phyloP scores from a whole-genome alignment of 2,797 vertebrate species.

The Dallia pectoralis region DNA sequence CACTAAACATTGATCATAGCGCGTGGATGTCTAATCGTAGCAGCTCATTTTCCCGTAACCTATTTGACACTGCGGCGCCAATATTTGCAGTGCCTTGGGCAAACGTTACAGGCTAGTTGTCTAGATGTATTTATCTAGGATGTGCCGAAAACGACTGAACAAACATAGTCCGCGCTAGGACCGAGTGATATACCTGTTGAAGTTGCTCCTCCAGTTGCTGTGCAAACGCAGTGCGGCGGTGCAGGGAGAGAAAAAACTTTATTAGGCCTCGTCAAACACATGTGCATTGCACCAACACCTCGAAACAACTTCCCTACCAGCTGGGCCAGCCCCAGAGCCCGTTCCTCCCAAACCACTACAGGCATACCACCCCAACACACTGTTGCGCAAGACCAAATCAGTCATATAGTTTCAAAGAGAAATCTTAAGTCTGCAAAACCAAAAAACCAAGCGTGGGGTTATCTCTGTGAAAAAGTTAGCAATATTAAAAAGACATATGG shows the following conservation, averaged over 20 bases:
- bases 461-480: constrained; percentile 28
- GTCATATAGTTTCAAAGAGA: constrained; percentile 1
- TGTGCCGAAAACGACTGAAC: constrained; percentile 19
- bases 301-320: too few species aligned
- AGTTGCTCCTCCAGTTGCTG: constrained; percentile 57
- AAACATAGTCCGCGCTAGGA: constrained; percentile 36
- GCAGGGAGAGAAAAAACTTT: constrained; percentile 31
- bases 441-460: neutral
- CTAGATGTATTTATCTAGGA: neutral
- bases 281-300: too few species aligned
- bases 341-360: too few species aligned
- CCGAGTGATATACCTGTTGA: constrained; percentile 59
- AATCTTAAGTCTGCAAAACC: constrained; percentile 28
- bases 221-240: constrained; percentile 26
- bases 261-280: constrained; percentile 31
- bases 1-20: neutral
- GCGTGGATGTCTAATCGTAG: neutral
- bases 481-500: constrained; percentile 6
- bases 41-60: neutral
- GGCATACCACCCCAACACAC: too few species aligned
- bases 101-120: neutral
- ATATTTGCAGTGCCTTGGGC: neutral
- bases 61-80: neutral
- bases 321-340: too few species aligned
- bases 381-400: neutral